phyloP scores from a whole-genome alignment of 2,113 vertebrate genomes.

The Prochilodus magdalenae region DNA sequence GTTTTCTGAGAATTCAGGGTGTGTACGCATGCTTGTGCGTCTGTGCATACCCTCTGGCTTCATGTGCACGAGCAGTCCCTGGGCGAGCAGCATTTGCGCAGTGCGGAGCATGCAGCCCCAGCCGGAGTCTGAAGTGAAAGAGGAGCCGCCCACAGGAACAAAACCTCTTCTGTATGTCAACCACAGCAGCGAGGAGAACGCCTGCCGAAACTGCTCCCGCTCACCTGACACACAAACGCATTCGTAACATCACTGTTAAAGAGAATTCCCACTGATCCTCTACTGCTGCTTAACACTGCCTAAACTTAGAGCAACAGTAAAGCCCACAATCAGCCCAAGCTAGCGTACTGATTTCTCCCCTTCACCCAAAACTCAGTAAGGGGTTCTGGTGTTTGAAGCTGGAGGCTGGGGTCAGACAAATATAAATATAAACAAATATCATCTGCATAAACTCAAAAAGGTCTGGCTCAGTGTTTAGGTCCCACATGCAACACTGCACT shows the following conservation, averaged over 20 bases:
- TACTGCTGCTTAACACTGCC: no score
- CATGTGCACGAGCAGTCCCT: conserved; percentile 82
- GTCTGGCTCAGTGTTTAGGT: no score
- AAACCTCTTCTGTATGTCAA: conserved; percentile 88
- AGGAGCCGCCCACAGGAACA: conserved; percentile 73
- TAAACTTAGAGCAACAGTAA: not conserved
- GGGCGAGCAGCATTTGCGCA: conserved; percentile 90
- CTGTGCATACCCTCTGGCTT: conserved; percentile 77
- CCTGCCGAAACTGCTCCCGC: conserved; percentile 77
- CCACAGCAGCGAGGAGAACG: conserved; percentile 85
- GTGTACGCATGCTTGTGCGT: not conserved
- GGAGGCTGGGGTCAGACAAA: no score
- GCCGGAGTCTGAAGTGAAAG: conserved; percentile 85
- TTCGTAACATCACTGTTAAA: not conserved
- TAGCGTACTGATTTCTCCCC: no score
- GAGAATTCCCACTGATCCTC: not conserved
- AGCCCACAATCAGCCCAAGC: no score
- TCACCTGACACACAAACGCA: conserved; percentile 69
- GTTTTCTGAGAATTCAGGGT: no score
- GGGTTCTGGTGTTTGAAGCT: no score
- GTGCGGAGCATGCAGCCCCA: conserved; percentile 92
- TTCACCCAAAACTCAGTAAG: no score
- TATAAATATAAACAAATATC: no score
- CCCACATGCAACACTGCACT: no score
- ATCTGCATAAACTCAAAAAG: no score